These are phyloP conservation scores for Nasonia giraulti DNA, from an alignment of 1,140 invertebrate species.

Conservation along the genomic window DNA sequence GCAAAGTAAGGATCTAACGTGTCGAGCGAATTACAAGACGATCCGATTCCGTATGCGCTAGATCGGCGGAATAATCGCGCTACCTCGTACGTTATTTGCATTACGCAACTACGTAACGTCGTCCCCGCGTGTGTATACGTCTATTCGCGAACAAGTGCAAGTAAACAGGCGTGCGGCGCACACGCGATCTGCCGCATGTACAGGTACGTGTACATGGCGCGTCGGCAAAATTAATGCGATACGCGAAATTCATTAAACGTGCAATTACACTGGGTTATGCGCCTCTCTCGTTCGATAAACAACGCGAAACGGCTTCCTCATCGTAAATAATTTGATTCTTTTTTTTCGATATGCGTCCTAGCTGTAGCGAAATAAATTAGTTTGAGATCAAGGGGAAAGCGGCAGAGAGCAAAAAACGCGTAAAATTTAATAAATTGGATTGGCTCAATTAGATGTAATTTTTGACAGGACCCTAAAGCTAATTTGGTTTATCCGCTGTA, in stretches of 20 bases:
- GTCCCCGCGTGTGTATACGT: not conserved
- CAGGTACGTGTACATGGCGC: not conserved
- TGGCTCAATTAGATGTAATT: not conserved
- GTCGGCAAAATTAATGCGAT: not conserved
- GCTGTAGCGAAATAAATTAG: not conserved
- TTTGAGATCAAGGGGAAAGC: not conserved
- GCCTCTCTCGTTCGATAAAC: not conserved
- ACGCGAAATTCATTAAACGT: slow-evolving; percentile 35
- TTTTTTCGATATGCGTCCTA: not conserved
- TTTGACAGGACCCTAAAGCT: not conserved
- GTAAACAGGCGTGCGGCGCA: not conserved
- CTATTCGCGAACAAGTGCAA: not conserved
- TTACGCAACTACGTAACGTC: slow-evolving; percentile 7
- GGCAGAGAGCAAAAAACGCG: not conserved
- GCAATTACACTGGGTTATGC: slow-evolving; percentile 9
- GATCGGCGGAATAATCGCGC: slow-evolving; percentile 3
- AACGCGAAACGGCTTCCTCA: not conserved
- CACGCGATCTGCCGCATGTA: not conserved
- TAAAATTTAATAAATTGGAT: not conserved
- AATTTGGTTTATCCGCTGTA: not conserved
- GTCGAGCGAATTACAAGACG: slow-evolving; percentile 11
- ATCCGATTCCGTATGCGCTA: not conserved
- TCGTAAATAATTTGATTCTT: slow-evolving; percentile 8
- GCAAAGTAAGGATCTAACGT: not conserved
- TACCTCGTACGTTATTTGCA: not conserved